Percentiles rank a stretch among this genome's conserved stretches.
phyloP scores from a whole-genome alignment of 2,888 invertebrate species.

The Phalera bucephala region DNA sequence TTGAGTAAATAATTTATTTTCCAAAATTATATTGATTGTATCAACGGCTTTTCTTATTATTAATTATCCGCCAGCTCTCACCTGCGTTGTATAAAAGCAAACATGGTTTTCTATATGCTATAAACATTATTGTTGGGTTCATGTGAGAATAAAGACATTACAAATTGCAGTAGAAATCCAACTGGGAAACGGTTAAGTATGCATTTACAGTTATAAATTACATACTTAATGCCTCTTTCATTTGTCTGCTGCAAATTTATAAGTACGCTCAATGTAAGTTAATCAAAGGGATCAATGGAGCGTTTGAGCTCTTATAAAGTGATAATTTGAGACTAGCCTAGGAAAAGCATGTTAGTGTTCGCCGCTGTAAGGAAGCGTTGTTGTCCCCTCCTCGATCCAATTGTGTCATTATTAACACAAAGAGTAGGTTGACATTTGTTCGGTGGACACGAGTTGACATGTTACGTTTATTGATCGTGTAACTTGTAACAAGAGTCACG shows the following conservation, averaged over 20 bases:
- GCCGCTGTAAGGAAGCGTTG: conserved; percentile 45
- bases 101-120: too few species aligned
- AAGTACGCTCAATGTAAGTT: too few species aligned
- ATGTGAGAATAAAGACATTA: too few species aligned
- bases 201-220: too few species aligned
- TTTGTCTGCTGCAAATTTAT: too few species aligned
- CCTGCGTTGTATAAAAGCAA: conserved; percentile 2
- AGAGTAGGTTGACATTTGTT: conserved; percentile 44
- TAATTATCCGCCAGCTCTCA: conserved; percentile 3
- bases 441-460: conserved; percentile 41
- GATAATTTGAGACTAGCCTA: conserved; percentile 52
- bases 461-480: conserved; percentile 54
- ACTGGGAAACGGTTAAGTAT: too few species aligned
- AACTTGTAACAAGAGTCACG: conserved; percentile 74
- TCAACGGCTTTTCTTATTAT: neutral
- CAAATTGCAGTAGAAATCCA: too few species aligned
- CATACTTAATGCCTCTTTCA: too few species aligned
- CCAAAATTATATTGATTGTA: neutral
- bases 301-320: conserved; percentile 35
- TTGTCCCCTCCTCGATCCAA: conserved; percentile 17
- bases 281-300: conserved; percentile 39
- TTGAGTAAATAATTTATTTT: conserved; percentile 23
- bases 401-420: conserved; percentile 34
- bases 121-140: too few species aligned
- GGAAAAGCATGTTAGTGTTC: conserved; percentile 62